phyloP scores from a whole-genome alignment of 2,888 invertebrate species.

The Cenopis cana region DNA sequence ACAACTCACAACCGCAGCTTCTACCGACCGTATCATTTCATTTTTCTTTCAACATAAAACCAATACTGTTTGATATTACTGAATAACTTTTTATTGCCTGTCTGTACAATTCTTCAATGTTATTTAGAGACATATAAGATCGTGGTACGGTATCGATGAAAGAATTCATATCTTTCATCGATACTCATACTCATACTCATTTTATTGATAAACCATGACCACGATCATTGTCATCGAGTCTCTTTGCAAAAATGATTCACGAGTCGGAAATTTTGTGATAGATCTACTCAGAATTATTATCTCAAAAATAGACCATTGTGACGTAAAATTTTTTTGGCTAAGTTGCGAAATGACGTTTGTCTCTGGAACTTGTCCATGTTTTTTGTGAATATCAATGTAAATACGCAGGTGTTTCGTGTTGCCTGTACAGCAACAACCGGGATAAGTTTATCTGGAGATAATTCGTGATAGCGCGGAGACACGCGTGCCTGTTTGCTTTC shows the following conservation, averaged over 20 bases:
- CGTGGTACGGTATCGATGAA: too few species aligned
- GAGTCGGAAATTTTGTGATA: constrained; percentile 30
- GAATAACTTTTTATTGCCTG: not conserved
- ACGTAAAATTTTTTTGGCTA: constrained; percentile 44
- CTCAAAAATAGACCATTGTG: constrained; percentile 41
- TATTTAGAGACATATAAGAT: not conserved
- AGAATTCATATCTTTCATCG: too few species aligned
- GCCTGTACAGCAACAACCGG: constrained; percentile 20
- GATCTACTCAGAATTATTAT: constrained; percentile 36
- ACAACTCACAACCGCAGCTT: not conserved
- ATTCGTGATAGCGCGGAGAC: constrained; percentile 62
- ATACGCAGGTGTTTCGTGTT: constrained; percentile 20
- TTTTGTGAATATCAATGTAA: constrained; percentile 30
- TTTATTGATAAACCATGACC: too few species aligned
- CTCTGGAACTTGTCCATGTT: constrained; percentile 35
- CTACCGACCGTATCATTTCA: not conserved
- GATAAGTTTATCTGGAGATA: constrained; percentile 56
- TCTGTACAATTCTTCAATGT: not conserved
- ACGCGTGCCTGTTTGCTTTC: constrained; percentile 66
- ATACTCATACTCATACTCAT: too few species aligned
- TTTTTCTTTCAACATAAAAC: not conserved
- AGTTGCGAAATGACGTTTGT: constrained; percentile 31
- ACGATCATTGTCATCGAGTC: not conserved
- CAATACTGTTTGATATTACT: not conserved
- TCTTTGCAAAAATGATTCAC: constrained; percentile 27